Conservation (phyloP, 1,140 invertebrate genomes). For the Subanguina moxae region DNA sequence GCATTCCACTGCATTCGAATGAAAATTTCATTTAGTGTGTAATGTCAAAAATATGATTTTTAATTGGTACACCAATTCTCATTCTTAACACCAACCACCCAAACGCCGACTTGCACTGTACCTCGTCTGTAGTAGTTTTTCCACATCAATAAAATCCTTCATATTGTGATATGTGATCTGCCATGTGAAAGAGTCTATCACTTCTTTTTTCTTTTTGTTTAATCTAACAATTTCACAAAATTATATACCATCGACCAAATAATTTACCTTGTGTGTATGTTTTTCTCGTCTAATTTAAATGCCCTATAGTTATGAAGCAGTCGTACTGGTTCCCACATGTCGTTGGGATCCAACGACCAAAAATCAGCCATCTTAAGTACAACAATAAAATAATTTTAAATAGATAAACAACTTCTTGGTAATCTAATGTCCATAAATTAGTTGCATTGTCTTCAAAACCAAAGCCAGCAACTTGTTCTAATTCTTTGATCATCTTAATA, state of each 20-base stretch:
- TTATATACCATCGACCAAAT: too few species aligned
- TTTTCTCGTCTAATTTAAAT: slow-evolving; percentile 49
- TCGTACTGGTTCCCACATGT: slow-evolving; percentile 41
- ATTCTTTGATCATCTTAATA: slow-evolving; percentile 43
- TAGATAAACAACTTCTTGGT: slow-evolving; percentile 25
- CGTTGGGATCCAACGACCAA: slow-evolving; percentile 50
- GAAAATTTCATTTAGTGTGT: background rate
- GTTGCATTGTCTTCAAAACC: slow-evolving; percentile 44
- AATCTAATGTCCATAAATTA: slow-evolving; percentile 51
- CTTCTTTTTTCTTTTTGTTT: slow-evolving; percentile 37
- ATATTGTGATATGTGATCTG: slow-evolving; percentile 53
- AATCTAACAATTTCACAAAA: slow-evolving; percentile 29
- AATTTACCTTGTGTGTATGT: slow-evolving; percentile 40
- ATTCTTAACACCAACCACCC: slow-evolving; percentile 6
- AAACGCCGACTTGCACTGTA: too few species aligned
- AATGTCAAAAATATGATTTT: too few species aligned
- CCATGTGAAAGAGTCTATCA: slow-evolving; percentile 53
- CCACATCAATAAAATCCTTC: slow-evolving; percentile 49
- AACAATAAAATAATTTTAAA: too few species aligned
- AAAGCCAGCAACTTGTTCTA: slow-evolving; percentile 49
- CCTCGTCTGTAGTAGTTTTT: slow-evolving; percentile 37
- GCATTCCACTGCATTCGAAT: background rate
- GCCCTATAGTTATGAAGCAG: slow-evolving; percentile 47
- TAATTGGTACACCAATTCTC: too few species aligned
- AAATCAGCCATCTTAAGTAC: slow-evolving; percentile 44